Evolutionary conservation across 2,888 invertebrate genomes (phyloP).

Genomic region (Lymantria dispar): DNA sequence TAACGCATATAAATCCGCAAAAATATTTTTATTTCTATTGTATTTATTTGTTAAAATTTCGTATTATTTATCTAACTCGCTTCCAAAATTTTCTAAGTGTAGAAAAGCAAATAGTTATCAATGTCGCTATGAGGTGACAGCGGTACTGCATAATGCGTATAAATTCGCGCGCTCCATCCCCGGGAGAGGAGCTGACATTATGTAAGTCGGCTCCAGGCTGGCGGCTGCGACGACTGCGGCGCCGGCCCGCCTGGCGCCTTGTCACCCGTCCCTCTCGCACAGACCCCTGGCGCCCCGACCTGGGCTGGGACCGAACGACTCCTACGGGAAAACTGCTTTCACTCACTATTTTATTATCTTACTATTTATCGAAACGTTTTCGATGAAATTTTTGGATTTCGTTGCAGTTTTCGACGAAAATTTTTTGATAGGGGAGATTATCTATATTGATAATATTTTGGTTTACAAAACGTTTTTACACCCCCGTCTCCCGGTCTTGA

Average conservation of each 20-base stretch:
- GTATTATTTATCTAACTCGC: not conserved
- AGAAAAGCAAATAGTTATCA: conserved; percentile 12
- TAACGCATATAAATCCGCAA: too few species aligned
- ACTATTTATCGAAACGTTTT: conserved; percentile 53
- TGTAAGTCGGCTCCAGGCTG: conserved; percentile 64
- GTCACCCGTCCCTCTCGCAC: conserved; percentile 31
- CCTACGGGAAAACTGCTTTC: conserved; percentile 36
- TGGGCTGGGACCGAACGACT: conserved; percentile 41
- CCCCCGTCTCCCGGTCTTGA: not conserved
- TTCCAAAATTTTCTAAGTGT: not conserved
- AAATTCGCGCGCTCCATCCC: conserved; percentile 22
- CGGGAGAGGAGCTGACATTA: conserved; percentile 47
- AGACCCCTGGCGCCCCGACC: conserved; percentile 60
- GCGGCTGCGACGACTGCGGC: conserved; percentile 72
- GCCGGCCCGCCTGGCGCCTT: conserved; percentile 82
- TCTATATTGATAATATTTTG: not conserved
- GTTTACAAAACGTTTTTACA: not conserved
- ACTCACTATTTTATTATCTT: conserved; percentile 54
- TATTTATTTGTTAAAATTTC: too few species aligned
- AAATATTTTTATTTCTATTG: too few species aligned
- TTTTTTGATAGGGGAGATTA: conserved; percentile 9
- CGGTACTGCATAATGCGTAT: conserved; percentile 14
- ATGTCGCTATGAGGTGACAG: conserved; percentile 14
- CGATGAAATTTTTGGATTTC: conserved; percentile 14
- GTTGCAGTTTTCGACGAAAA: conserved; percentile 15